A percentile compares a stretch with the other conserved stretches of the same genome.
phyloP scores from a whole-genome alignment of 2,888 invertebrate genomes.

The Eilema griseolum region DNA sequence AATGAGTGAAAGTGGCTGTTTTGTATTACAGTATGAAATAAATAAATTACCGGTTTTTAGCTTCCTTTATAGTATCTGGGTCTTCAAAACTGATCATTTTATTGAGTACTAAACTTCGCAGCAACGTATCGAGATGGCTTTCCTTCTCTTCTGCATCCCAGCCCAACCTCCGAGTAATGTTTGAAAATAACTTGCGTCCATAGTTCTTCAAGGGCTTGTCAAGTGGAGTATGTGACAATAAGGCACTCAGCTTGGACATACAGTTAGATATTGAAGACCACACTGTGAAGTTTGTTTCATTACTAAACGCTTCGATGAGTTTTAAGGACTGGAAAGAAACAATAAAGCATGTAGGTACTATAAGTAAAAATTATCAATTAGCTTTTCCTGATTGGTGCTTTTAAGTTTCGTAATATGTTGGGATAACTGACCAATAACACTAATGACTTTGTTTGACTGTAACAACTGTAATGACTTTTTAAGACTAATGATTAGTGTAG shows the following conservation, averaged over 20 bases:
- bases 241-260: conserved; percentile 90
- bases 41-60: conserved; percentile 87
- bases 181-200: conserved; percentile 90
- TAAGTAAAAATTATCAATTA: background rate
- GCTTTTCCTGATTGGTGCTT: background rate
- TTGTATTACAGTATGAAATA: background rate
- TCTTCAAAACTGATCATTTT: conserved; percentile 94
- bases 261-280: conserved; percentile 95
- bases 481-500: too few species aligned
- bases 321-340: conserved; percentile 86
- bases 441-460: too few species aligned
- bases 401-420: background rate
- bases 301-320: conserved; percentile 93
- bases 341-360: background rate
- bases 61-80: conserved; percentile 92
- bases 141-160: conserved; percentile 95
- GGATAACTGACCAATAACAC: too few species aligned
- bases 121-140: conserved; percentile 94
- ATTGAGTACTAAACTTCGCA: conserved; percentile 94
- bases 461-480: too few species aligned
- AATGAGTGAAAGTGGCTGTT: background rate
- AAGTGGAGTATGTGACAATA: conserved; percentile 93
- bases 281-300: conserved; percentile 97
- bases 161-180: conserved; percentile 91
- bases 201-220: conserved; percentile 91